Conservation (phyloP, 2,888 invertebrate genomes). For the Eumerus sabulonum region DNA sequence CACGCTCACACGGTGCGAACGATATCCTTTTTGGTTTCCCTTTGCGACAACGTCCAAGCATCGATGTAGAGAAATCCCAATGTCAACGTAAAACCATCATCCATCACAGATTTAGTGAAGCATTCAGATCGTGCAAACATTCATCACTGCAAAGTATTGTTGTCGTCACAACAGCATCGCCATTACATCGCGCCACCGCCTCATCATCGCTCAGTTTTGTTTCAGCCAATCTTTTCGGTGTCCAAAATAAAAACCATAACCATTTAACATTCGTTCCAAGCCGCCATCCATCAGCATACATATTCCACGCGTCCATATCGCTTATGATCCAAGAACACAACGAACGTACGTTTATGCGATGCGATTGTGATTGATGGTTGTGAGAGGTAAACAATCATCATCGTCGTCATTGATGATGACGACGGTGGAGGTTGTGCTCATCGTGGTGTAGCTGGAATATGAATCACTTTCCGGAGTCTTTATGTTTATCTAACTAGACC, state of each 20-base stretch:
- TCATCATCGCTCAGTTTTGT: slow-evolving; percentile 16
- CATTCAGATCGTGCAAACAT: slow-evolving; percentile 58
- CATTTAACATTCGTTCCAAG: slow-evolving; percentile 35
- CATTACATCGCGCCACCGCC: background rate
- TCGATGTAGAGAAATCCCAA: slow-evolving; percentile 31
- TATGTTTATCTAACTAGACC: slow-evolving; percentile 57
- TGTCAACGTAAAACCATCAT: slow-evolving; percentile 63
- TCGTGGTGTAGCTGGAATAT: background rate
- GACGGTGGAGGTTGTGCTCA: slow-evolving; percentile 22
- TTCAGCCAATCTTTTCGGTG: slow-evolving; percentile 50
- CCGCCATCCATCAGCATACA: slow-evolving; percentile 36
- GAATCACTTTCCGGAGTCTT: slow-evolving; percentile 47
- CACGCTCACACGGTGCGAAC: background rate
- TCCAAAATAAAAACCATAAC: slow-evolving; percentile 50
- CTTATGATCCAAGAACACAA: slow-evolving; percentile 39
- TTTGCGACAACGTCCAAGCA: too few relatives aligned
- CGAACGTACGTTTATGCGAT: background rate
- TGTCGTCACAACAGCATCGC: background rate
- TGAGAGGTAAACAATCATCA: slow-evolving; percentile 57
- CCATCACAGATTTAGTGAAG: slow-evolving; percentile 64
- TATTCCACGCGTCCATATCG: slow-evolving; percentile 54
- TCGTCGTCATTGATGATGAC: slow-evolving; percentile 30
- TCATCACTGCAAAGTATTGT: slow-evolving; percentile 49
- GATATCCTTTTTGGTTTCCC: background rate
- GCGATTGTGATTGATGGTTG: slow-evolving; percentile 61